A percentile compares a stretch with the other conserved stretches of the same genome.
These are phyloP conservation scores for Pinctada fucata DNA, from an alignment of 2,888 invertebrate genomes.

Conservation along the genomic window DNA sequence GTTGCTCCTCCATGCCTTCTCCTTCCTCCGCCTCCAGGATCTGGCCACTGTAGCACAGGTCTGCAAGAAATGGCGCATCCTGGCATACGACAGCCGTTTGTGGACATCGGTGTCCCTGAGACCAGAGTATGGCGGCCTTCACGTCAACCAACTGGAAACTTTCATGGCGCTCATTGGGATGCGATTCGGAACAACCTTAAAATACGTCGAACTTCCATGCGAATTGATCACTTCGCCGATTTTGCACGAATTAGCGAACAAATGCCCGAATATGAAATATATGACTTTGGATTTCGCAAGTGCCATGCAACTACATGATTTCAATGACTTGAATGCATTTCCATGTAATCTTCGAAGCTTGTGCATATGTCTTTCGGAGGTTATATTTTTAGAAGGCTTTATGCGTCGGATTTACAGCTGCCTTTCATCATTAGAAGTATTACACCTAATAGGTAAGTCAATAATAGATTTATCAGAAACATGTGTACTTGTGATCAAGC, in stretches of 20 bases:
- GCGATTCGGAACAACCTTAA: conserved; percentile 78
- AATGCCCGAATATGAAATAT: conserved; percentile 78
- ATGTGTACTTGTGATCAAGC: no score
- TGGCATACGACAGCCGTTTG: conserved; percentile 95
- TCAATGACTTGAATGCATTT: conserved; percentile 98
- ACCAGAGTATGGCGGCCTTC: conserved; percentile 96
- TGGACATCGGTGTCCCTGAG: conserved; percentile 98
- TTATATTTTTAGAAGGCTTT: conserved; percentile 99
- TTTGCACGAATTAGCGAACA: conserved; percentile 96
- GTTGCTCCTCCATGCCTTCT: conserved; percentile 94
- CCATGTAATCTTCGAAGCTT: conserved; percentile 96
- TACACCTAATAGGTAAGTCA: conserved; percentile 92
- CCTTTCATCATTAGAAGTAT: conserved; percentile 96
- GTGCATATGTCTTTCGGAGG: conserved; percentile 97
- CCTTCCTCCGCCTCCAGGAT: conserved; percentile 94
- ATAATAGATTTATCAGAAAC: no score
- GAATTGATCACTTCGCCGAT: conserved; percentile 97
- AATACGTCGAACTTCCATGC: conserved; percentile 84
- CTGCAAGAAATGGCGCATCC: conserved; percentile 96
- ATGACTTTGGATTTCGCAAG: conserved; percentile 98
- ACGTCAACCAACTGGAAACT: conserved; percentile 90
- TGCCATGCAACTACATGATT: conserved; percentile 93
- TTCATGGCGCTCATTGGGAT: conserved; percentile 87
- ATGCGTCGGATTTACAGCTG: conserved; percentile 99
- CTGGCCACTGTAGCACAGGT: conserved; percentile 92